Evolutionary conservation across 2,113 vertebrate species (phyloP).

Genomic region (Pteropus alecto): DNA sequence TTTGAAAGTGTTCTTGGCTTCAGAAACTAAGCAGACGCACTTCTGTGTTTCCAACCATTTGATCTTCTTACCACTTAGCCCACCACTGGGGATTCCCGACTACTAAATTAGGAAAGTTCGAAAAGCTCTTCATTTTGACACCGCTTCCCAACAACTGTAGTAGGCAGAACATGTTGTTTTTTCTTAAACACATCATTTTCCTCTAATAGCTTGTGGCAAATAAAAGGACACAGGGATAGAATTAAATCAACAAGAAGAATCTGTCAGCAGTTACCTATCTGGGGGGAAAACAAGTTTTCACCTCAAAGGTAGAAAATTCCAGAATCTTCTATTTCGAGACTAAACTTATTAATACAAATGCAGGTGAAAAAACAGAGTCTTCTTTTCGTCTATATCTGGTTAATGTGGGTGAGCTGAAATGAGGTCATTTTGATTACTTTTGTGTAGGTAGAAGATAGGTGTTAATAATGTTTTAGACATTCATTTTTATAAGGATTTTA

Average conservation of each 20-base stretch:
- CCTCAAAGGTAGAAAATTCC: conserved; percentile 56
- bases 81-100: conserved; percentile 59
- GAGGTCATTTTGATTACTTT: conserved; percentile 43
- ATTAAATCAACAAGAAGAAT: neutral
- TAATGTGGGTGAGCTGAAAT: neutral
- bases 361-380: neutral
- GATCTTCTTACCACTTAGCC: conserved; percentile 69
- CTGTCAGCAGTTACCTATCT: neutral
- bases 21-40: conserved; percentile 39
- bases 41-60: conserved; percentile 68
- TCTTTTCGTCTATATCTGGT: neutral
- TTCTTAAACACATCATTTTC: conserved; percentile 12
- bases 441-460: neutral
- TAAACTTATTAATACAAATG: neutral
- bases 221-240: conserved; percentile 16
- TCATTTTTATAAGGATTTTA: conserved; percentile 42
- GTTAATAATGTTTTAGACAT: conserved; percentile 34
- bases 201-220: conserved; percentile 31
- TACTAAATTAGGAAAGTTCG: conserved; percentile 61
- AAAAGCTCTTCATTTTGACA: conserved; percentile 58
- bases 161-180: conserved; percentile 4
- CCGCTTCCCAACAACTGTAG: neutral
- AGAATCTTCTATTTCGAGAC: neutral
- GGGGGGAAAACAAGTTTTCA: neutral
- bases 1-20: conserved; percentile 69